Base-by-base conservation (phyloP, 2,888 invertebrate genomes). In the Yponomeuta plumbellus region DNA sequence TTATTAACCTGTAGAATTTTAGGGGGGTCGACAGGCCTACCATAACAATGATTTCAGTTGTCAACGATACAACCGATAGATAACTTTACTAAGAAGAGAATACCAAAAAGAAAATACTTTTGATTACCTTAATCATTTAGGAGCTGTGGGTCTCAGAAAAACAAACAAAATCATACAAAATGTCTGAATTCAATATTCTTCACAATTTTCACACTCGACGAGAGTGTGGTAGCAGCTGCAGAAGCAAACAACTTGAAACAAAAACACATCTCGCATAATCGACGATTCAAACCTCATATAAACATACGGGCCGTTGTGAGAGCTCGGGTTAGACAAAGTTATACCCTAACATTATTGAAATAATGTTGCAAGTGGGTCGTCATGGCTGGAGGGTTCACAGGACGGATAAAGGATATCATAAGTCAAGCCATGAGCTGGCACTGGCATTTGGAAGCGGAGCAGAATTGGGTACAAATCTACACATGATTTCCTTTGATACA, bases 401-500 rank as follows among this genome's bases (percentile, higher is more conserved):
- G 34, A 34, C 34, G 34, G 34, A 34, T 17, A 52, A 52, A 52
- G 44, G 17, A 52, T 52, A 52, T 52, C 44, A 52, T 52, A 52
- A 52, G 44, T 52, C 44, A 52, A 17, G 17, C 17, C 44, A 52
- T 52, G 17, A 52, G 44, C 44, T 52, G 17, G 44, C 44, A 17
- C 4, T 52, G 44, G 44, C 44, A 17, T 17, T 2, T 52, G 44
- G 44, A 52, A 52, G 44, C 44, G 44, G 17, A 17, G 17, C 44
- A 17, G 44, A 52, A 52, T 52, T 52, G 44, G 44, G 17, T 52
- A 52, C 44, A 52, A 52, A 52, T 52, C 44, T 52, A 52, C 44
- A 52, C 17, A 52, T 52, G 44, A 52, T 52, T 52, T 52, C 44
- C 44, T 52, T 52, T 52, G 44, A 52, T 52, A 52, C 44, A 52